Conservation (phyloP, 92 coral and sea anemone species). For the Muricea muricata region DNA sequence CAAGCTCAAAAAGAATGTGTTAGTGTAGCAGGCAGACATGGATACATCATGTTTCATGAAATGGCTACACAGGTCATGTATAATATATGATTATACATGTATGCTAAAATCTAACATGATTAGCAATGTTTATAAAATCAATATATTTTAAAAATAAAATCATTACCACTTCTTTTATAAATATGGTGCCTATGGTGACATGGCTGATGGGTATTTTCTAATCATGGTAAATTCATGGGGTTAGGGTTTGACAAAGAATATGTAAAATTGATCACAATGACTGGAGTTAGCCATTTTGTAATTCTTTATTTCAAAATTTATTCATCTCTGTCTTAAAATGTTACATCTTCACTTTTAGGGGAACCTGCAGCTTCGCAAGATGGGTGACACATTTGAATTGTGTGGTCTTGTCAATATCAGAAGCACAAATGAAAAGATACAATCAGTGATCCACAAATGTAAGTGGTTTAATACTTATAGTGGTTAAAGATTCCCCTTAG, state of each 20-base stretch:
- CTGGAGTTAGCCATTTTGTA: neutral
- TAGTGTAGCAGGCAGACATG: conserved; percentile 55
- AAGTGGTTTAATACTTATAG: neutral
- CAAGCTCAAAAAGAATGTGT: conserved; percentile 43
- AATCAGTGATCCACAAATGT: conserved; percentile 19
- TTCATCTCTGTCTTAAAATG: no score
- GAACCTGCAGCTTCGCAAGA: conserved; percentile 61
- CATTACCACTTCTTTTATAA: no score
- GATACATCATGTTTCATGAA: conserved; percentile 61
- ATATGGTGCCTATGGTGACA: no score
- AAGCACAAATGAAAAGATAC: conserved; percentile 55
- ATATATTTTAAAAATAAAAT: no score
- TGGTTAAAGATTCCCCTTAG: no score
- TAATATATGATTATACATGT: no score
- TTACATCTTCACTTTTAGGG: conserved; percentile 27
- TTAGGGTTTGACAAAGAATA: no score
- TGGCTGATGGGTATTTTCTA: neutral
- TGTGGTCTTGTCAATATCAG: conserved; percentile 60
- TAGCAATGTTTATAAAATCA: no score
- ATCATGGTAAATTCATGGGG: no score
- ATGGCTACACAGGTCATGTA: conserved; percentile 68
- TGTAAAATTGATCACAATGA: neutral
- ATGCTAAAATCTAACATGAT: no score
- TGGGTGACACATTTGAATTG: conserved; percentile 70
- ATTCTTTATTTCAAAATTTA: no score